Evolutionary conservation across 2,888 invertebrate species (phyloP), one percentile per base, ranked within the genome.

Genomic region (Hetaerina titia): DNA sequence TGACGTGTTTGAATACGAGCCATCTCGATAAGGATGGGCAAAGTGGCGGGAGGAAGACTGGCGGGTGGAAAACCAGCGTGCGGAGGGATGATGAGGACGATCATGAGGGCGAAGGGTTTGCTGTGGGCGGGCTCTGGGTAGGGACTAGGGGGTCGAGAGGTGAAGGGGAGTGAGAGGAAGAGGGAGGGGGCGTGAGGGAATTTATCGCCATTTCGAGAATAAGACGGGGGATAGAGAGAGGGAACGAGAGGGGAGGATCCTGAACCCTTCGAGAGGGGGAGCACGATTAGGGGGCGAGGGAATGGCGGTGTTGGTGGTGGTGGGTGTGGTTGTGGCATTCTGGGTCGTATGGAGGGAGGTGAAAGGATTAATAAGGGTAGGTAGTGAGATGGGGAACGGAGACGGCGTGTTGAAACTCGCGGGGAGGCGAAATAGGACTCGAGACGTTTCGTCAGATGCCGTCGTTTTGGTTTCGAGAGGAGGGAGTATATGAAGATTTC

Each of bases 21-120:
- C 92, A 92, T 92, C 69, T 69, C 92, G 92, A 92, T 74, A 74
- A 74, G 69, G 92, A 69, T 56, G 92, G 22, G n/a, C 90, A 17
- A 64, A 90, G 90, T 90, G 64, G 64, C 60, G n/a, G 58, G 13
- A 31, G 31, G 56, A 57, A 89, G 89, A 89, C 58, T n/a, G 22
- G 89, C 19, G 56, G 2, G 89, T 56, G 58, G 58, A 57, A 57
- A 57, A 89, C 58, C n/a, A 57, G 57, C 57, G 56, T 9, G 11
- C 22, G 22, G 8, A 57, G 89, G 15, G 25, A 63, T 7, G 90
- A 45, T 90, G 90, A 63, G 17, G 9, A 63, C 45, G 25, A 90
- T 22, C 64, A 45, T 45, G 64, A 63, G 31, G 19, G 45, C 63
- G 19, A 25, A 31, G 45, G 31, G 58, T 17, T 89, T 89, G 19